Percentiles rank a stretch among this genome's conserved stretches.
phyloP scores from a whole-genome alignment of 1,140 invertebrate genomes.

The Brachionus koreanus region DNA sequence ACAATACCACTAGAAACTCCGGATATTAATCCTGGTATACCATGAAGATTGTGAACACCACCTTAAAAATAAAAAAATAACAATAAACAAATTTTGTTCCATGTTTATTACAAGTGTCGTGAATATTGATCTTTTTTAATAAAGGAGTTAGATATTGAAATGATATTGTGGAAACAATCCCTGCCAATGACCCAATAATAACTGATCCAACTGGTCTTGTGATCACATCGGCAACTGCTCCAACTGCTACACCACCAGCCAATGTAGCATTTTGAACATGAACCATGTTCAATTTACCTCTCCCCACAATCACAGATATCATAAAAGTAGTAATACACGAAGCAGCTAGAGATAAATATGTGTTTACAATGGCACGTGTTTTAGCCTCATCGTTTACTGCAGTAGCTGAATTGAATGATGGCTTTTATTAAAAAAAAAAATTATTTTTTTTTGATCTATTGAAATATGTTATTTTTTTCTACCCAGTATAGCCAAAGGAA shows the following conservation, averaged over 20 bases:
- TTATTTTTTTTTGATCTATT: constrained; percentile 75
- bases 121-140: constrained; percentile 36
- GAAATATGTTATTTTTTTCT: constrained; percentile 60
- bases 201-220: constrained; percentile 78
- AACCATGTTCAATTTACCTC: constrained; percentile 46
- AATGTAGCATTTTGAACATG: constrained; percentile 62
- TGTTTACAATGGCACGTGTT: constrained; percentile 83
- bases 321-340: constrained; percentile 79
- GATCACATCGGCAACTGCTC: constrained; percentile 70
- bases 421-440: constrained; percentile 69
- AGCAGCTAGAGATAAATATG: constrained; percentile 77
- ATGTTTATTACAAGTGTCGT: constrained; percentile 13
- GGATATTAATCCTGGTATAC: constrained; percentile 83
- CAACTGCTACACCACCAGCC: constrained; percentile 65
- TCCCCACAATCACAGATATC: constrained; percentile 70
- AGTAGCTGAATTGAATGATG: constrained; percentile 83
- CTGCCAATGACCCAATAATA: constrained; percentile 74
- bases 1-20: constrained; percentile 73
- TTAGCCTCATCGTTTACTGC: constrained; percentile 65
- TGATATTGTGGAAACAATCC: constrained; percentile 75
- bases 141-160: constrained; percentile 77
- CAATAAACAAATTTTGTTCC: not conserved
- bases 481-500: constrained; percentile 36
- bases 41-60: constrained; percentile 90
- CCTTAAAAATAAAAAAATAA: not conserved